Evolutionary conservation across 2,797 vertebrate genomes (phyloP).

Genomic region (Cirrhinus molitorella): DNA sequence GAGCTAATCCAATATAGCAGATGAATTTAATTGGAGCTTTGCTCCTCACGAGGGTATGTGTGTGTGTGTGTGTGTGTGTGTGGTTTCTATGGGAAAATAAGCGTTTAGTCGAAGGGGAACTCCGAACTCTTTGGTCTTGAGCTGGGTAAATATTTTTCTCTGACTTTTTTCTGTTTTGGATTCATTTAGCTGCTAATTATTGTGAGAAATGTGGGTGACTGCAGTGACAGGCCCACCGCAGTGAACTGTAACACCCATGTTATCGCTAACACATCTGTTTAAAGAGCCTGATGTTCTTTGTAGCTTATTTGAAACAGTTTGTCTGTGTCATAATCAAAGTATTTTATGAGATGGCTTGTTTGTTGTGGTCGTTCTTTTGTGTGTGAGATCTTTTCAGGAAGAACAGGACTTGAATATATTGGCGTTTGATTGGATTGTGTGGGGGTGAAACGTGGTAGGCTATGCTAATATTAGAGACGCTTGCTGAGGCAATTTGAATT

Average conservation of each 20-base stretch:
- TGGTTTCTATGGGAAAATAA: constrained; percentile 49
- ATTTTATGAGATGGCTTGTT: constrained; percentile 4
- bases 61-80: constrained; percentile 29
- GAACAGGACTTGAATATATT: neutral
- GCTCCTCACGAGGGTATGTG: constrained; percentile 21
- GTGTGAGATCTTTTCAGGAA: neutral
- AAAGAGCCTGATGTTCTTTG: constrained; percentile 18
- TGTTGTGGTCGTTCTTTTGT: constrained; percentile 30
- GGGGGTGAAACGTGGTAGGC: neutral
- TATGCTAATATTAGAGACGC: constrained; percentile 2
- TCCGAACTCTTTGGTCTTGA: constrained; percentile 49
- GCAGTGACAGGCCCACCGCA: neutral
- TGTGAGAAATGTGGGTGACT: constrained; percentile 46
- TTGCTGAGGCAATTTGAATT: neutral
- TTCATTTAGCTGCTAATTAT: constrained; percentile 26
- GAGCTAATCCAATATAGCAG: constrained; percentile 53
- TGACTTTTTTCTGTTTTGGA: constrained; percentile 39
- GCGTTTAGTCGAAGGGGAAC: constrained; percentile 35
- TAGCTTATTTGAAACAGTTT: constrained; percentile 34
- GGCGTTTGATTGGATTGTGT: constrained; percentile 23
- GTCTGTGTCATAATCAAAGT: constrained; percentile 27
- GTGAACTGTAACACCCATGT: neutral
- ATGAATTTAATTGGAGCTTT: constrained; percentile 54
- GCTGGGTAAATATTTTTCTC: constrained; percentile 52
- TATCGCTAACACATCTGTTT: constrained; percentile 22